Conservation (phyloP, 2,888 invertebrate genomes). For the Drosophila mercatorum region DNA sequence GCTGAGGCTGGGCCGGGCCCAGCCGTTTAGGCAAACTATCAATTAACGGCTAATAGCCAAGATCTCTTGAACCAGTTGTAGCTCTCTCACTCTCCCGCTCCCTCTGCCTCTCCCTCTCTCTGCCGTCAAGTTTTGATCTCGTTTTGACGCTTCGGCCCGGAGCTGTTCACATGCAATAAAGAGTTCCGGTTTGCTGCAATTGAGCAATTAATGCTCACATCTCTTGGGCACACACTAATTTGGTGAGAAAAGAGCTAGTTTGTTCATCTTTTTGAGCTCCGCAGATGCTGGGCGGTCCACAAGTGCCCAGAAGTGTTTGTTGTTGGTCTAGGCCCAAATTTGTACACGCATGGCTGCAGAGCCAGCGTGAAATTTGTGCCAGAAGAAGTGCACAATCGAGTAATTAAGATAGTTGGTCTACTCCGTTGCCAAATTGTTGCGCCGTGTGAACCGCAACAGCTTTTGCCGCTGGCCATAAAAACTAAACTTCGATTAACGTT, state of each 20-base stretch:
- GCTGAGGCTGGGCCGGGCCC: too few relatives aligned
- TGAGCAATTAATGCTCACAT: constrained; percentile 70
- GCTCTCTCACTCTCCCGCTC: neutral
- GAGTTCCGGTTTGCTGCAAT: constrained; percentile 72
- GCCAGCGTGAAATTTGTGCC: constrained; percentile 37
- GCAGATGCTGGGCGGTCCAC: constrained; percentile 18
- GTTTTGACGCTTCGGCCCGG: constrained; percentile 52
- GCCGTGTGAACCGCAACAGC: constrained; percentile 70
- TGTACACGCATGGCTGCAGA: constrained; percentile 49
- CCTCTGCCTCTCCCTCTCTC: neutral
- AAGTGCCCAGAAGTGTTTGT: constrained; percentile 6
- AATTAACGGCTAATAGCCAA: constrained; percentile 75
- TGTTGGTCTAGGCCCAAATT: neutral
- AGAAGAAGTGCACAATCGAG: constrained; percentile 36
- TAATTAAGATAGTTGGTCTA: constrained; percentile 41
- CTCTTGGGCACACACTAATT: constrained; percentile 47
- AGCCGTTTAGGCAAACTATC: constrained; percentile 64
- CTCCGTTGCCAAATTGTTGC: constrained; percentile 53
- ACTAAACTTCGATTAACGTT: constrained; percentile 69
- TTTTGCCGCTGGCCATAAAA: constrained; percentile 54
- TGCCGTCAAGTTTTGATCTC: constrained; percentile 59
- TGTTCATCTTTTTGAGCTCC: constrained; percentile 9
- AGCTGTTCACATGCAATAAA: constrained; percentile 59
- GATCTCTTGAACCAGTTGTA: constrained; percentile 52
- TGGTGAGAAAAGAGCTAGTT: constrained; percentile 69